Base-by-base conservation (phyloP, 1,140 invertebrate species). In the Psilanteris sp. region DNA sequence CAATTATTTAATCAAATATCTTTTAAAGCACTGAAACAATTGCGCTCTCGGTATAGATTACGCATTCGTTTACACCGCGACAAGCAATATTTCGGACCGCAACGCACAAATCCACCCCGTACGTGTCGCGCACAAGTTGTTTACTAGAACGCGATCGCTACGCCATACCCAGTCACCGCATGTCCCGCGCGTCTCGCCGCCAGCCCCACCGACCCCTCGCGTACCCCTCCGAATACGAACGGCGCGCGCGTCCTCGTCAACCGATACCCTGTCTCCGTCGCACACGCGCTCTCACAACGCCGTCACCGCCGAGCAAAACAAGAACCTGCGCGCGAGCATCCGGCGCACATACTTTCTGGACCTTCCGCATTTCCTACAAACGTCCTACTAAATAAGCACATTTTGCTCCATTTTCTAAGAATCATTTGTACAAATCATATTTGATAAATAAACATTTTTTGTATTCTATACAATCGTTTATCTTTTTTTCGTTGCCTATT, bases 61-160 rank as follows among this genome's bases (percentile, higher is more conserved):
- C n/a, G n/a, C n/a, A n/a, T n/a, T n/a, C n/a, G n/a, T n/a, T n/a
- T n/a, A n/a, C n/a, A n/a, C 14, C 18, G 29, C 27, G 15, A 46
- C 24, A 15, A 37, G 14, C 3, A 14, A 61, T 13, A 50, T 41
- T 13, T 41, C 26, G 26, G 36, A 20, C 48, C 34, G 62, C 34
- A 18, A 43, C 67, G 54, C 52, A 37, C 22, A 46, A 41, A 29
- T 48, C 31, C 16, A 44, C 64, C 73, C 81, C 79, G 78, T 79
- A 81, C 81, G 81, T 77, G 74, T 76, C 77, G 81, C 79, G 82
- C 82, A 85, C 82, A 84, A 87, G 68, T 87, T 87, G 84, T 87
- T 87, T 87, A 87, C 85, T 84, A 86, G 84, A 85, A 85, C 82
- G 81, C 83, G 81, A 72, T 75, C 76, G 80, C 81, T 82, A 79